Percentiles rank a stretch among this genome's conserved stretches.
phyloP scores from a whole-genome alignment of 2,113 vertebrate genomes.

The Ariopsis seemanni region DNA sequence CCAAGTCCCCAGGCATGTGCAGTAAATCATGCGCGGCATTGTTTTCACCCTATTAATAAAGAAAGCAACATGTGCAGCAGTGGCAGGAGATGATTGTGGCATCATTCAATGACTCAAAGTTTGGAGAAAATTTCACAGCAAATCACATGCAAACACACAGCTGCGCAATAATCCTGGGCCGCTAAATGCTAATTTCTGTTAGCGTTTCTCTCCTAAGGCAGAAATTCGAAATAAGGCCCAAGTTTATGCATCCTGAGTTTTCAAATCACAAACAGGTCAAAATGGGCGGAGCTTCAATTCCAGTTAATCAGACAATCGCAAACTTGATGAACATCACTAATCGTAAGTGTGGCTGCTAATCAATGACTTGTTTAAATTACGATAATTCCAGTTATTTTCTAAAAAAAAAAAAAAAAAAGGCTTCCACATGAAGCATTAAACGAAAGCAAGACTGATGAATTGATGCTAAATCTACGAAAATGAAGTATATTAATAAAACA shows the following conservation, averaged over 20 bases:
- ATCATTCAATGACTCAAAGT: constrained; percentile 24
- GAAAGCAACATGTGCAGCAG: not conserved
- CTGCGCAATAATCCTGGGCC: not conserved
- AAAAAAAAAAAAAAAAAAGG: not conserved
- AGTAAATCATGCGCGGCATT: constrained; percentile 35
- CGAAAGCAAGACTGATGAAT: not conserved
- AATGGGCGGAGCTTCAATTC: not conserved
- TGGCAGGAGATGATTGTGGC: constrained; percentile 2
- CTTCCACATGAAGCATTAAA: not conserved
- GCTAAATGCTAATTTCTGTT: not conserved
- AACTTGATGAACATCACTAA: not conserved
- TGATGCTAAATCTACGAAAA: not conserved
- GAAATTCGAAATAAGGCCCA: too few species aligned
- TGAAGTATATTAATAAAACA: not conserved
- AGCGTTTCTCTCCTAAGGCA: not conserved
- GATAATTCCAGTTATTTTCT: not conserved
- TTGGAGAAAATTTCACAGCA: not conserved
- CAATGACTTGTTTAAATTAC: not conserved
- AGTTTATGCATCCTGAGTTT: not conserved
- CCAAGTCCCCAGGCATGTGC: not conserved
- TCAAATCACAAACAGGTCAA: not conserved
- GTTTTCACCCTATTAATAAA: constrained; percentile 38
- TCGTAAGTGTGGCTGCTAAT: not conserved
- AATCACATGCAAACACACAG: constrained; percentile 2
- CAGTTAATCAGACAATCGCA: not conserved